Evolutionary conservation across 2,797 vertebrate species (phyloP).

Genomic region (Acrossocheilus fasciatus): DNA sequence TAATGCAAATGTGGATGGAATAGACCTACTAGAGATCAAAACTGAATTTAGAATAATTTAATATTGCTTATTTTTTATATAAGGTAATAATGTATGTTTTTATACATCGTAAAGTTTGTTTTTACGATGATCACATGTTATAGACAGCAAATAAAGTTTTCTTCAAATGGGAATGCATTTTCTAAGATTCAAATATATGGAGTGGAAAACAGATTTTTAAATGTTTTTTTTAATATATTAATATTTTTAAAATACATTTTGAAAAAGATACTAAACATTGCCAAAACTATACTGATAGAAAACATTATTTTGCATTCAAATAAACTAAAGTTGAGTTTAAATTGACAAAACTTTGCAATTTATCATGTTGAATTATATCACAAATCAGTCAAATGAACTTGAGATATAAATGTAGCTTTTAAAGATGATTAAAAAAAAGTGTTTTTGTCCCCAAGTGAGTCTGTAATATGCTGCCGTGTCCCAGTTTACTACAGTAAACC

Average conservation of each 20-base stretch:
- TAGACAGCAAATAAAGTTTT: no score
- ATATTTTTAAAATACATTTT: no score
- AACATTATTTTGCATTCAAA: not conserved
- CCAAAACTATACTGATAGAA: no score
- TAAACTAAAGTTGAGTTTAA: not conserved
- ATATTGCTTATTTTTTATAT: not conserved
- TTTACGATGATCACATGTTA: no score
- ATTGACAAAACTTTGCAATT: not conserved
- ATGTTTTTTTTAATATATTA: no score
- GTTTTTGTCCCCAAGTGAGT: not conserved
- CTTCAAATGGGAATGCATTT: no score
- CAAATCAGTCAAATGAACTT: not conserved
- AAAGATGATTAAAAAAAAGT: constrained; percentile 1
- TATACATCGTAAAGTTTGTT: no score
- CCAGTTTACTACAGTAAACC: not conserved
- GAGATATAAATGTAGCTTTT: not conserved
- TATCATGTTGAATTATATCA: not conserved
- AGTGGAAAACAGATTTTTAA: not conserved
- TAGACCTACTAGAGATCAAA: no score
- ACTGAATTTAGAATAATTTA: not conserved
- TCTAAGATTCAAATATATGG: not conserved
- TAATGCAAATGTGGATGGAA: not conserved
- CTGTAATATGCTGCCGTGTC: not conserved
- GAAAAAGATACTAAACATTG: no score
- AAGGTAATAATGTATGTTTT: not conserved